Evolutionary conservation across 2,113 vertebrate genomes (phyloP).

Genomic region (Anas platyrhynchos): DNA sequence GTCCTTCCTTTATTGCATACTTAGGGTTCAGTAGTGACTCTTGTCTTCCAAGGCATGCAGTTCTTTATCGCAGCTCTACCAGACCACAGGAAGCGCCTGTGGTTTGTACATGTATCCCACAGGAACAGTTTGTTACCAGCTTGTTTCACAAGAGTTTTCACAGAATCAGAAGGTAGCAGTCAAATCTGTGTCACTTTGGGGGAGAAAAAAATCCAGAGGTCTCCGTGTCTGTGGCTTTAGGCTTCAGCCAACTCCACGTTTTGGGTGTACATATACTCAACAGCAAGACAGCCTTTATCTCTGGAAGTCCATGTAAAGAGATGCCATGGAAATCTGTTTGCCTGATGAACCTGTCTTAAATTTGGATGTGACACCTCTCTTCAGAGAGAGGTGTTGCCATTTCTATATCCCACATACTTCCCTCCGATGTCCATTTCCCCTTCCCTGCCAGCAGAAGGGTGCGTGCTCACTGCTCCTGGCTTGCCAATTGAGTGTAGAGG

Average conservation of each 20-base stretch:
- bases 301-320: background rate
- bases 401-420: background rate
- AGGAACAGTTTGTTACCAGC: rapidly evolving
- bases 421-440: background rate
- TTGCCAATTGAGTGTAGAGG: rapidly evolving
- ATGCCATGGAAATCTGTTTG: background rate
- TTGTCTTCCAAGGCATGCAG: background rate
- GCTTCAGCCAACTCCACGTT: background rate
- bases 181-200: background rate
- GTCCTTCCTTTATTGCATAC: background rate
- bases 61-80: background rate
- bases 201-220: background rate
- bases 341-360: background rate
- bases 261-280: background rate
- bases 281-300: background rate
- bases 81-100: background rate
- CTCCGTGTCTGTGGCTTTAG: background rate
- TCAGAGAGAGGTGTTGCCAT: background rate
- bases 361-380: background rate
- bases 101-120: background rate
- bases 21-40: background rate
- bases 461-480: background rate
- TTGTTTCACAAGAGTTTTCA: background rate
- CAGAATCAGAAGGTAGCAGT: background rate
- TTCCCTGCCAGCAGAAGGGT: background rate